Base-by-base conservation (phyloP, 2,113 vertebrate species). In the Struthio camelus region DNA sequence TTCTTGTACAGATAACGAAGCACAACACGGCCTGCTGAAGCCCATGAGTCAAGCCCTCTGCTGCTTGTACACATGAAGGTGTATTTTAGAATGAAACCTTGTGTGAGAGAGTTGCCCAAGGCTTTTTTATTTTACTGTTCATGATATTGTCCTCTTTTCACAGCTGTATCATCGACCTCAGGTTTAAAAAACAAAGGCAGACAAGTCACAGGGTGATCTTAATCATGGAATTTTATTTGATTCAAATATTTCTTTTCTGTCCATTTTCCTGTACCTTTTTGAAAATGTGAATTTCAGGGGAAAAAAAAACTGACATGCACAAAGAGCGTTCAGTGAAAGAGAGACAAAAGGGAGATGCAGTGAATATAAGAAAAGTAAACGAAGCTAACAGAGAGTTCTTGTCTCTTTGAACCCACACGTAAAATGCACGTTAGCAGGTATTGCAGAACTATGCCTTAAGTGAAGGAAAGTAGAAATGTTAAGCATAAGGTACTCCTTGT, bases 401-500 rank as follows among this genome's bases (percentile, higher is more conserved):
- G 54, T 92, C 80, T 90, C 88, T 86, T 27, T 66, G 79, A 93
- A 75, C 14, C 59, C 94, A 62, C 36, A 44, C 84, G 80, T 69
- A 42, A 80, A 93, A 87, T 0, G 4, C n/a, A 11, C 1, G 30
- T 83, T 32, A 94, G 65, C 69, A 88, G 88, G 59, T 19, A 64
- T 59, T 88, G 87, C 80, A 75, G 88, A 94, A 93, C 54, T 56
- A 93, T 2, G 1, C 70, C 94, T 94, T 92, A 80, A 1, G 6
- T 75, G 91, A 87, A 90, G 62, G 94, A 64, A 89, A 89, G 95
- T 98, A 97, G 96, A 79, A 96, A 92, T 18, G 71, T 80, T 87
- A 94, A 96, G 90, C 83, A 96, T 96, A 97, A 97, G 96, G 85
- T 93, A 96, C 94, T 97, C 97, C 94, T 97, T 94, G 95, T 96